These are phyloP conservation scores for Lophius piscatorius DNA, from an alignment of 2,113 vertebrate genomes.

Conservation along the genomic window DNA sequence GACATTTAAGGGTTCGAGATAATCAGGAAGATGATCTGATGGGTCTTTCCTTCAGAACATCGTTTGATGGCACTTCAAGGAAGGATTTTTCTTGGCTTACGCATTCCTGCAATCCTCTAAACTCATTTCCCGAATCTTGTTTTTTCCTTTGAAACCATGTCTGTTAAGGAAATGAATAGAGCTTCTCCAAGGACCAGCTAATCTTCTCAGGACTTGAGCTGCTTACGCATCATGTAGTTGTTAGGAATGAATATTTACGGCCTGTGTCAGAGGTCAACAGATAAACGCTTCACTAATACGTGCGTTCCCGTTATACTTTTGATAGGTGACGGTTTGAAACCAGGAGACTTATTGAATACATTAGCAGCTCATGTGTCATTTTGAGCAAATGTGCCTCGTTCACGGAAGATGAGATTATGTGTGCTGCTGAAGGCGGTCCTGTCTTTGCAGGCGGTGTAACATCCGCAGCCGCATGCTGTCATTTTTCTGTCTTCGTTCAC, in stretches of 20 bases:
- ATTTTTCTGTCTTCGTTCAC: constrained; percentile 1
- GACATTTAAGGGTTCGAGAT: too few species aligned
- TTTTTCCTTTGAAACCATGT: too few species aligned
- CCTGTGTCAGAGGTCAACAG: constrained; percentile 19
- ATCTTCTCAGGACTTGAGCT: background rate
- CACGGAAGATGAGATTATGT: too few species aligned
- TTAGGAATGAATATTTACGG: constrained; percentile 21
- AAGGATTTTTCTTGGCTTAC: too few species aligned
- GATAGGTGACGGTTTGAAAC: background rate
- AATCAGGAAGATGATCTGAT: too few species aligned
- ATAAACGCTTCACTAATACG: constrained; percentile 19
- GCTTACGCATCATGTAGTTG: constrained; percentile 25
- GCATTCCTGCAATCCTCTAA: too few species aligned
- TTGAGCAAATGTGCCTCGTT: too few species aligned
- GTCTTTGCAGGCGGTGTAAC: constrained; percentile 9
- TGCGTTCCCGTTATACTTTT: constrained; percentile 10
- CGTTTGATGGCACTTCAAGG: too few species aligned
- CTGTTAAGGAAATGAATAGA: background rate
- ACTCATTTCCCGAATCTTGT: too few species aligned
- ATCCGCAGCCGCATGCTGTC: constrained; percentile 10
- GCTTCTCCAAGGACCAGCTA: background rate
- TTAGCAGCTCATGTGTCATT: too few species aligned
- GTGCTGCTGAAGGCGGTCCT: constrained; percentile 21
- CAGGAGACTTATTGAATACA: too few species aligned
- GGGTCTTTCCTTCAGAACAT: too few species aligned